phyloP scores from a whole-genome alignment of 2,113 vertebrate species.

The Alethe castanea region DNA sequence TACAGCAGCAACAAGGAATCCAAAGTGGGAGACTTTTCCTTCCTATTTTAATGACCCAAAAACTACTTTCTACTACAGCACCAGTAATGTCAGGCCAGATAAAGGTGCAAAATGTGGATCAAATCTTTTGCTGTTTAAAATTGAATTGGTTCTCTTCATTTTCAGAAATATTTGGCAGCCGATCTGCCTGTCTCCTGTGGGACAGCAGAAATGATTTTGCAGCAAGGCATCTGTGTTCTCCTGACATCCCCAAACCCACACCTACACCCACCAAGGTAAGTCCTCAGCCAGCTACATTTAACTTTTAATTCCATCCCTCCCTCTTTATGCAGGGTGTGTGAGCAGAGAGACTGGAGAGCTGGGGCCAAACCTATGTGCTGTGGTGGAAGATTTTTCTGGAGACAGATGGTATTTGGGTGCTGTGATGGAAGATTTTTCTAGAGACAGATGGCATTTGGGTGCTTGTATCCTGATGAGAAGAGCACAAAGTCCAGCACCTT shows the following conservation, averaged over 20 bases:
- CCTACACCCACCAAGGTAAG: not conserved
- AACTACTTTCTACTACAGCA: not conserved
- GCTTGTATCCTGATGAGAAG: not conserved
- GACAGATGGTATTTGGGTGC: not conserved
- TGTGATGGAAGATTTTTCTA: not conserved
- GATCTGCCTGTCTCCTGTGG: not conserved
- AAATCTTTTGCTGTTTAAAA: not conserved
- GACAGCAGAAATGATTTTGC: not conserved
- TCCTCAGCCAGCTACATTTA: not conserved
- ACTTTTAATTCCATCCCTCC: not conserved
- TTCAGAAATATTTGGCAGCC: not conserved
- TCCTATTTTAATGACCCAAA: not conserved
- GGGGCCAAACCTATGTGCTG: not conserved
- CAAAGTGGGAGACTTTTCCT: not conserved
- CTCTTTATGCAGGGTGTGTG: fast-evolving
- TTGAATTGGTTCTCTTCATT: not conserved
- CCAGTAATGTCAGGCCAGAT: not conserved
- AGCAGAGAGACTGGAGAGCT: not conserved
- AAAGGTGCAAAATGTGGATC: not conserved
- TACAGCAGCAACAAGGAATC: not conserved
- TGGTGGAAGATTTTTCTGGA: not conserved
- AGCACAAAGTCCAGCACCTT: not conserved
- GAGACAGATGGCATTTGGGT: not conserved
- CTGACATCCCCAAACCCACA: not conserved
- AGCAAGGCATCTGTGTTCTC: not conserved